Conservation (phyloP, 2,888 invertebrate genomes). For the Oxystoma pomonae region DNA sequence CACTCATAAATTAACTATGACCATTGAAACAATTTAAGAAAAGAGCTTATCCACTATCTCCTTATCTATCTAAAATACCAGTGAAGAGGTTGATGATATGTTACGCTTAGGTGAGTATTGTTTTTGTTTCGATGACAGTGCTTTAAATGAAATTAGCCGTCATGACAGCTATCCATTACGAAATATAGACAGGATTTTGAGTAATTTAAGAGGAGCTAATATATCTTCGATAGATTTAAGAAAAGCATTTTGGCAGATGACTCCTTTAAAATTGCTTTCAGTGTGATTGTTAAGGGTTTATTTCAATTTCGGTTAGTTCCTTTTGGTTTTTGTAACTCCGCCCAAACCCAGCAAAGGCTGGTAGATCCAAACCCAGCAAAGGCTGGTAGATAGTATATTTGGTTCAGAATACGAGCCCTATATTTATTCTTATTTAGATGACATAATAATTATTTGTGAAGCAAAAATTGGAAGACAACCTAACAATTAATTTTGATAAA, state of each 20-base stretch:
- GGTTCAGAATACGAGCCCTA: not conserved
- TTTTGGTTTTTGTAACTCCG: slow-evolving; percentile 8
- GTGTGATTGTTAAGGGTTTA: not conserved
- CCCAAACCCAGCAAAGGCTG: not conserved
- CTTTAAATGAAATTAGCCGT: not conserved
- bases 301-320: slow-evolving; percentile 9
- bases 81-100: not conserved
- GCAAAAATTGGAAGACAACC: slow-evolving; percentile 5
- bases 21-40: not conserved
- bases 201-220: not conserved
- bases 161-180: not conserved
- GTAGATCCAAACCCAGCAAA: not conserved
- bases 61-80: not conserved
- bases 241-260: slow-evolving; percentile 7
- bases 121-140: slow-evolving; percentile 1
- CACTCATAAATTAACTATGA: not conserved
- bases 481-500: slow-evolving; percentile 31
- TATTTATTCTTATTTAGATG: not conserved
- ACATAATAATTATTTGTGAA: not conserved
- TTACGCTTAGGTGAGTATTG: not conserved
- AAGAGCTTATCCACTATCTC: not conserved
- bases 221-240: not conserved
- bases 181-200: not conserved
- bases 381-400: not conserved
- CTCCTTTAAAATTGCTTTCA: not conserved